Conservation (phyloP, 2,888 invertebrate species). For the Oxycera nigricornis region DNA sequence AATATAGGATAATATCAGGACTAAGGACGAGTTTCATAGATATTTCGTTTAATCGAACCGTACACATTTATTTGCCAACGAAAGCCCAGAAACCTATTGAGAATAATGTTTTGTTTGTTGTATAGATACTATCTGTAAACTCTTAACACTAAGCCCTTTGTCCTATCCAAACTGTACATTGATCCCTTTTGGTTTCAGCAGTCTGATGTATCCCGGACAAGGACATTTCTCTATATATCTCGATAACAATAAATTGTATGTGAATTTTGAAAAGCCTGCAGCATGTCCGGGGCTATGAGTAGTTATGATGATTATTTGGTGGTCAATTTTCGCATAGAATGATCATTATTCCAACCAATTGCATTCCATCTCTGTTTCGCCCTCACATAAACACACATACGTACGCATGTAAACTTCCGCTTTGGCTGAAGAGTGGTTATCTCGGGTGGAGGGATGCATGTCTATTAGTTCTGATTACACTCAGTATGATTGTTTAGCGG, state of each 20-base stretch:
- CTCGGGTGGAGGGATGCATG: background rate
- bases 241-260: background rate
- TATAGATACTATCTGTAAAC: background rate
- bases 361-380: too few species aligned
- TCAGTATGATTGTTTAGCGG: background rate
- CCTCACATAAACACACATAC: too few species aligned
- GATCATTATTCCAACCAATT: too few species aligned
- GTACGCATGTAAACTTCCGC: too few species aligned
- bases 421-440: background rate
- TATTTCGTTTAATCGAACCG: background rate
- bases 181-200: too few species aligned
- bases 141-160: constrained; percentile 13
- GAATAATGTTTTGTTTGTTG: background rate
- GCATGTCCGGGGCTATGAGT: constrained; percentile 20
- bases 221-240: too few species aligned
- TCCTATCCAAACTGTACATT: too few species aligned
- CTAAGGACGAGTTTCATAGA: too few species aligned
- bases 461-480: background rate
- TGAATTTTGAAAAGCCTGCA: constrained; percentile 32
- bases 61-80: too few species aligned
- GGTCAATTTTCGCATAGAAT: constrained; percentile 20
- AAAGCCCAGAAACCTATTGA: too few species aligned
- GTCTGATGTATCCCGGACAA: too few species aligned
- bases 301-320: constrained; percentile 36
- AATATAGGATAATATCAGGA: background rate